A percentile compares a stretch with the other conserved stretches of the same genome.
These are phyloP conservation scores for Enteromius radiatus DNA, from an alignment of 2,797 vertebrate species.

Conservation along the genomic window DNA sequence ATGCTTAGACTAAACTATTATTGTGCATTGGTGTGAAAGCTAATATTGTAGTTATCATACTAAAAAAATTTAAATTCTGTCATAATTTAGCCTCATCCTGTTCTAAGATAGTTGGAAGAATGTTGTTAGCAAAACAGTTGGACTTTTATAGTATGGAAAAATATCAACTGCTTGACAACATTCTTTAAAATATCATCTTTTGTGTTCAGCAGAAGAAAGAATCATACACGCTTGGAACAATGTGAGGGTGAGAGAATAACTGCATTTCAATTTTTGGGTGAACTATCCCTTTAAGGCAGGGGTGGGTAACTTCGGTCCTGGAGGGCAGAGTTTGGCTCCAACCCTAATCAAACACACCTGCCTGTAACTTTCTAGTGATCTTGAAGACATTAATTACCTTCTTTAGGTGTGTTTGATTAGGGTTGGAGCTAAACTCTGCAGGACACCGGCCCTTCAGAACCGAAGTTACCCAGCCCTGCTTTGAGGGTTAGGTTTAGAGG, in stretches of 20 bases:
- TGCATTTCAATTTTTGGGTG: background rate
- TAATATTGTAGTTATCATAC: background rate
- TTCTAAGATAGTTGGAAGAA: background rate
- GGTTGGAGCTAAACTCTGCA: too few relatives aligned
- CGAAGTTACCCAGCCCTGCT: too few relatives aligned
- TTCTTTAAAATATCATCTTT: background rate
- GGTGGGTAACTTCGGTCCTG: too few relatives aligned
- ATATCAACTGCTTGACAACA: background rate
- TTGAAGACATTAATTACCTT: too few relatives aligned
- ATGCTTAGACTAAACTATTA: background rate
- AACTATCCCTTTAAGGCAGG: background rate
- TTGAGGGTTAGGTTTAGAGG: background rate
- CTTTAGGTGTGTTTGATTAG: too few relatives aligned
- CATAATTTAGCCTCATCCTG: background rate
- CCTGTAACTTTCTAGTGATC: too few relatives aligned
- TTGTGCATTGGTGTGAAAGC: background rate
- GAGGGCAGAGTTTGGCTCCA: too few relatives aligned
- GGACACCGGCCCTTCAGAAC: too few relatives aligned
- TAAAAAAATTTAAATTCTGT: background rate
- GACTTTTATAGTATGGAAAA: too few relatives aligned
- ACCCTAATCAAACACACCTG: too few relatives aligned
- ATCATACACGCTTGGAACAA: background rate
- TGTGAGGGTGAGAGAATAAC: background rate
- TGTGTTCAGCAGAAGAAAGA: background rate
- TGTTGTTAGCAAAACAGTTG: background rate